phyloP scores from a whole-genome alignment of 2,888 invertebrate genomes.

The Cryptus armator region DNA sequence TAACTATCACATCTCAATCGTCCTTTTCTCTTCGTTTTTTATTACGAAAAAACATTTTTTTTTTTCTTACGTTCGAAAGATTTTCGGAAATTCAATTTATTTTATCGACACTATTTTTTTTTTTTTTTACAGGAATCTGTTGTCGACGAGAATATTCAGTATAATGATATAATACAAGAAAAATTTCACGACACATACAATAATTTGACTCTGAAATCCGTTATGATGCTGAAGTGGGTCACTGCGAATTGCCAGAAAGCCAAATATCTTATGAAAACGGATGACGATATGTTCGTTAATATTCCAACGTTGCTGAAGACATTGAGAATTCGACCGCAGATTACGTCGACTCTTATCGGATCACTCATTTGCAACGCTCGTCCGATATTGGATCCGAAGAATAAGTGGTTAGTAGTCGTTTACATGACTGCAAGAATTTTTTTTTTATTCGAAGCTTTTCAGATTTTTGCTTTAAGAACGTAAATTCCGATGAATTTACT shows the following conservation, averaged over 20 bases:
- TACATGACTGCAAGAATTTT: background rate
- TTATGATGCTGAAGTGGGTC: conserved; percentile 94
- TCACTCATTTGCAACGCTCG: conserved; percentile 92
- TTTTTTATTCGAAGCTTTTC: background rate
- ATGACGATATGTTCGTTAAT: conserved; percentile 95
- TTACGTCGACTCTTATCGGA: conserved; percentile 88
- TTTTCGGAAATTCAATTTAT: background rate
- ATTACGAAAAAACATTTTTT: background rate
- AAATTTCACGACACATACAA: conserved; percentile 94
- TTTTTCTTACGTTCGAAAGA: background rate
- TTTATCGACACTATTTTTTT: background rate
- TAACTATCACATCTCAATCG: no score
- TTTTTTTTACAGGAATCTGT: conserved; percentile 87
- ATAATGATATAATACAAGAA: conserved; percentile 93
- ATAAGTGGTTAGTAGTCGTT: conserved; percentile 89
- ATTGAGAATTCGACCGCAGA: conserved; percentile 77
- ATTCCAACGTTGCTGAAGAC: conserved; percentile 88
- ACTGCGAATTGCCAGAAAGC: conserved; percentile 88
- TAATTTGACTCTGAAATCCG: conserved; percentile 94
- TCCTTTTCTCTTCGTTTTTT: no score
- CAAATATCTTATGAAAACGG: conserved; percentile 93
- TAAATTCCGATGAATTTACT: no score
- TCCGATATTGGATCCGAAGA: conserved; percentile 90
- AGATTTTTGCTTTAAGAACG: no score
- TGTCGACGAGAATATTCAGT: conserved; percentile 88